Conservation (phyloP, 2,888 invertebrate genomes). For the Hermodice carunculata region DNA sequence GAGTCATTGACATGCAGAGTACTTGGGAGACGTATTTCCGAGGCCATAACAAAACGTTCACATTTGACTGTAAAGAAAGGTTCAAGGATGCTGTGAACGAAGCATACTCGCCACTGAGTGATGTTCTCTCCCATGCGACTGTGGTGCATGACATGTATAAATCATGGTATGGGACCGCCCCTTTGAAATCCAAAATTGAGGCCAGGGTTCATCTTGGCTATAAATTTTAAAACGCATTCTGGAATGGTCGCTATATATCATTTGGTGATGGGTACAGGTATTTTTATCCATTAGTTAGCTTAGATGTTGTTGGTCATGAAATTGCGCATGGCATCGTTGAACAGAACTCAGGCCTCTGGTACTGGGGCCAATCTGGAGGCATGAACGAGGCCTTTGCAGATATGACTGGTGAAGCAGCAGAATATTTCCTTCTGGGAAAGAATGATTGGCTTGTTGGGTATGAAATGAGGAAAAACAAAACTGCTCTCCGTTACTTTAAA, state of each 20-base stretch:
- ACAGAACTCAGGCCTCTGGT: slow-evolving; percentile 35
- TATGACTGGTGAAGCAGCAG: slow-evolving; percentile 41
- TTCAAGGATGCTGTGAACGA: slow-evolving; percentile 36
- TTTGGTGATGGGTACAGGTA: slow-evolving; percentile 20
- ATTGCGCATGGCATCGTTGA: slow-evolving; percentile 45
- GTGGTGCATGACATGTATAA: slow-evolving; percentile 45
- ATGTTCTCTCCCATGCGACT: slow-evolving; percentile 45
- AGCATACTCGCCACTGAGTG: slow-evolving; percentile 38
- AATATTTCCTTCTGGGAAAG: slow-evolving; percentile 27
- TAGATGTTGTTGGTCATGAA: slow-evolving; percentile 45
- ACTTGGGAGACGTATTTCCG: no score
- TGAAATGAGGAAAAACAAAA: slow-evolving; percentile 20
- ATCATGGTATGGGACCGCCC: slow-evolving; percentile 39
- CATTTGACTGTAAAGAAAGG: slow-evolving; percentile 27
- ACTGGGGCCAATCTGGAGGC: slow-evolving; percentile 18
- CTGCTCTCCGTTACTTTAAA: slow-evolving; percentile 43
- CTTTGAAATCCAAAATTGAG: slow-evolving; percentile 11
- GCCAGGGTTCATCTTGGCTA: slow-evolving; percentile 47
- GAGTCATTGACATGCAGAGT: no score
- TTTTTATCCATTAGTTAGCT: slow-evolving; percentile 35
- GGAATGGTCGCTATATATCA: slow-evolving; percentile 28
- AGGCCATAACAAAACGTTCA: no score
- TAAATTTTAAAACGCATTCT: slow-evolving; percentile 47
- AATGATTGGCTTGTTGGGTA: slow-evolving; percentile 36
- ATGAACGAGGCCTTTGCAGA: slow-evolving; percentile 35